Percentiles rank a stretch among this genome's conserved stretches.
These are phyloP conservation scores for Operophtera brumata DNA, from an alignment of 2,888 invertebrate species.

Conservation along the genomic window DNA sequence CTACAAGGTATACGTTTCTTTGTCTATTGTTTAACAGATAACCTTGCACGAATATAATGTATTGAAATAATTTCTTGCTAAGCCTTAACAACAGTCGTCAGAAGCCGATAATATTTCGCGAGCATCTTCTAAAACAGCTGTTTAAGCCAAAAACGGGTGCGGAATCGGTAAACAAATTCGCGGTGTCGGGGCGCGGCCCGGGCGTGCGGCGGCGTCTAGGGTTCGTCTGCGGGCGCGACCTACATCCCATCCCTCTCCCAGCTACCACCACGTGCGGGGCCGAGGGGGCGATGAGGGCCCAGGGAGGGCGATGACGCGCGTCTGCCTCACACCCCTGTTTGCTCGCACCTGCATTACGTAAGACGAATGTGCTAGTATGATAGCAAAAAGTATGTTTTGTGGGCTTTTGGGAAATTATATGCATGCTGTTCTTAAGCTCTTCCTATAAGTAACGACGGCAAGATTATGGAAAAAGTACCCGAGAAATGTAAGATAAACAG, in stretches of 20 bases:
- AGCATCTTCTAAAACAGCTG: slow-evolving; percentile 31
- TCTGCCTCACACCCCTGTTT: slow-evolving; percentile 36
- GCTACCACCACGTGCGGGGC: slow-evolving; percentile 37
- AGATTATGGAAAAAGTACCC: slow-evolving; percentile 1
- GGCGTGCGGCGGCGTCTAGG: slow-evolving; percentile 65
- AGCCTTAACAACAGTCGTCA: neutral
- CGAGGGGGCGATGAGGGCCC: slow-evolving; percentile 44
- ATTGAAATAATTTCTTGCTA: too few relatives aligned
- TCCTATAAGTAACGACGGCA: slow-evolving; percentile 1
- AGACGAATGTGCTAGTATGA: slow-evolving; percentile 56
- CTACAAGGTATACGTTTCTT: too few relatives aligned
- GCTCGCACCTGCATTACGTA: slow-evolving; percentile 67
- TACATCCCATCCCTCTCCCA: slow-evolving; percentile 49
- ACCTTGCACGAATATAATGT: neutral
- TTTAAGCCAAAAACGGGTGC: slow-evolving; percentile 26
- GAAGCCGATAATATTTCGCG: neutral
- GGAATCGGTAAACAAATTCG: slow-evolving; percentile 35
- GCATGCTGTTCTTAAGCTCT: slow-evolving; percentile 8
- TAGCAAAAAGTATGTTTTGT: slow-evolving; percentile 33
- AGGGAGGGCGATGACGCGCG: slow-evolving; percentile 45
- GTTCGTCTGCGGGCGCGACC: slow-evolving; percentile 78
- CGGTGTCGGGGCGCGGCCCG: slow-evolving; percentile 47
- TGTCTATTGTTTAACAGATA: neutral
- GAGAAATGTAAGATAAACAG: neutral
- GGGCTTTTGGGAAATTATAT: slow-evolving; percentile 12